phyloP scores from a whole-genome alignment of 2,113 vertebrate genomes.

The Syrrhaptes paradoxus region DNA sequence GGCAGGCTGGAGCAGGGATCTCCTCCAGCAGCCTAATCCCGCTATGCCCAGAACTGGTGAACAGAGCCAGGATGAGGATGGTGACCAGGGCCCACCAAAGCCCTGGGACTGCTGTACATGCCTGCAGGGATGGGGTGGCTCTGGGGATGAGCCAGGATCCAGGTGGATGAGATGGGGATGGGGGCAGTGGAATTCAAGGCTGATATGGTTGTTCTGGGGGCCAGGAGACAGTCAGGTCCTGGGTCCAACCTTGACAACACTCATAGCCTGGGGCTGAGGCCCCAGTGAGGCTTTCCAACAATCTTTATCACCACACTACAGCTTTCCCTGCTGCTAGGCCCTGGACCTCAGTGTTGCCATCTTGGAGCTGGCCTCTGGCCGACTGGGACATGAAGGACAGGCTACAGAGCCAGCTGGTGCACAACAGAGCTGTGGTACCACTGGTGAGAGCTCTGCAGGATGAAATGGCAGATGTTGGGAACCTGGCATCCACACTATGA shows the following conservation, averaged over 20 bases:
- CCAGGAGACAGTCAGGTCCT: background rate
- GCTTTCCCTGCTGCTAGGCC: background rate
- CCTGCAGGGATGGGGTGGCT: fast-evolving
- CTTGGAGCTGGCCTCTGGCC: background rate
- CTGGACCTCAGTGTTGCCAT: fast-evolving
- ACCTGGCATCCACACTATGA: background rate
- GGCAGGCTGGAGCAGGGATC: background rate
- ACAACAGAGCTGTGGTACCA: fast-evolving
- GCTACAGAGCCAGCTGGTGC: background rate
- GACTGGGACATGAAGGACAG: background rate
- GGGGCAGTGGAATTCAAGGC: background rate
- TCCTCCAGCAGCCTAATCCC: fast-evolving
- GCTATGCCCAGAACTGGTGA: background rate
- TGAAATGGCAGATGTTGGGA: background rate
- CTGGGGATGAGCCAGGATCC: background rate
- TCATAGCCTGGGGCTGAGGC: background rate
- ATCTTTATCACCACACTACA: background rate
- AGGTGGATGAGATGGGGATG: background rate
- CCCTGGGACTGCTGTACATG: background rate
- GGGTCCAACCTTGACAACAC: fast-evolving
- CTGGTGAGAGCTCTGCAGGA: background rate
- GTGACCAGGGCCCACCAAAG: no score
- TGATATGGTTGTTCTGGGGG: background rate
- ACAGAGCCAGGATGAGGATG: background rate
- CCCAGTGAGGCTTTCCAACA: fast-evolving